phyloP scores from a whole-genome alignment of 2,113 vertebrate genomes.

The Urocolius indicus region DNA sequence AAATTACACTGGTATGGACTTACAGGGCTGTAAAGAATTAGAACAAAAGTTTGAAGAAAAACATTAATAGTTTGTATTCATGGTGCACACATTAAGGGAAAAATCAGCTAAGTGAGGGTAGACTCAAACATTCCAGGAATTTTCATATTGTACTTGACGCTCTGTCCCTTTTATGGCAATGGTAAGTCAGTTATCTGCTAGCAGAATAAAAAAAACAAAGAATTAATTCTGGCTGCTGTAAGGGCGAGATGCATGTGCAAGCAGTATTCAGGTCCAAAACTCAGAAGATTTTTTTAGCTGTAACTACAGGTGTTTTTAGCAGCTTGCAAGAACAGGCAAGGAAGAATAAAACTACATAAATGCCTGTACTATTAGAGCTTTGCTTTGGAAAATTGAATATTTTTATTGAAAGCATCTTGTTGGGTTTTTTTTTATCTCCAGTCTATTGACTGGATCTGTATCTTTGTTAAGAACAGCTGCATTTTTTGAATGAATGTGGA shows the following conservation, averaged over 20 bases:
- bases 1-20: slow-evolving; percentile 1
- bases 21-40: neutral
- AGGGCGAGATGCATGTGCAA: neutral
- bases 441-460: neutral
- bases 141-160: slow-evolving; percentile 42
- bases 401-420: neutral
- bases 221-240: slow-evolving; percentile 13
- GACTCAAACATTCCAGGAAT: slow-evolving; percentile 60
- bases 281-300: neutral
- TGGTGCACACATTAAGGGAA: slow-evolving; percentile 24
- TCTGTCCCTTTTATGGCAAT: slow-evolving; percentile 70
- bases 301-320: neutral
- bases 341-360: neutral
- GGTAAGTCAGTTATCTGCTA: slow-evolving; percentile 50
- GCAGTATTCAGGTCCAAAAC: neutral
- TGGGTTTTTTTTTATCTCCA: neutral
- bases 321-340: neutral
- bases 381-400: neutral
- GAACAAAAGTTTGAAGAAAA: slow-evolving; percentile 23
- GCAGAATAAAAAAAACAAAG: slow-evolving; percentile 26
- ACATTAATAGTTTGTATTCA: slow-evolving; percentile 22
- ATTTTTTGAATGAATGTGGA: neutral
- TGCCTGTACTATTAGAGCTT: neutral
- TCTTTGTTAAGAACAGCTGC: neutral
- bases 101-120: slow-evolving; percentile 31